These are phyloP conservation scores for Nasua narica DNA, from an alignment of 2,797 vertebrate genomes.

Conservation along the genomic window DNA sequence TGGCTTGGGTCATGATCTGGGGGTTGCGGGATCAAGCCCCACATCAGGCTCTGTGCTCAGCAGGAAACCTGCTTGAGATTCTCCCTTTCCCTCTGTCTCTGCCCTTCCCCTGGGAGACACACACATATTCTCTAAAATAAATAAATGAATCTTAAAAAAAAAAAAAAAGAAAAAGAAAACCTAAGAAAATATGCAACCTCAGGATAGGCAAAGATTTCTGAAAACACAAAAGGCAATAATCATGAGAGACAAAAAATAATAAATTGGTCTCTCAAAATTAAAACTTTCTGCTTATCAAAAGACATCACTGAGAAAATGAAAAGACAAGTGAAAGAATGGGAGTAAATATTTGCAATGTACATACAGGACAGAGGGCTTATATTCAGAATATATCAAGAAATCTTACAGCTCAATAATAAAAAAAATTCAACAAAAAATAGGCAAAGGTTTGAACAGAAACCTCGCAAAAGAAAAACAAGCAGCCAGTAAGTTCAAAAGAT, in stretches of 20 bases:
- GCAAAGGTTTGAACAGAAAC: neutral
- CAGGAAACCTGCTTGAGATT: neutral
- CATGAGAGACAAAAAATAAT: neutral
- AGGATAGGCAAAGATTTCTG: neutral
- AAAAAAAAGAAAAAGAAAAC: neutral
- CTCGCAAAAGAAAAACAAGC: neutral
- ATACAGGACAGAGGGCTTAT: neutral
- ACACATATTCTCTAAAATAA: neutral
- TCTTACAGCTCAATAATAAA: neutral
- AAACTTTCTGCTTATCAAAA: neutral
- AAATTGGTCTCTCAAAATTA: neutral
- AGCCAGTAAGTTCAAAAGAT: neutral
- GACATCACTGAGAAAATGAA: neutral
- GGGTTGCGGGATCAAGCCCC: neutral
- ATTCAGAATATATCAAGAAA: neutral
- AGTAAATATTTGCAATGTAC: neutral
- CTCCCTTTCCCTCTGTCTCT: no score
- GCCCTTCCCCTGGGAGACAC: neutral
- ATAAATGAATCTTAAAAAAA: neutral
- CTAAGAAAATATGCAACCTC: neutral
- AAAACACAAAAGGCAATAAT: neutral
- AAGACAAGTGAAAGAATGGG: neutral
- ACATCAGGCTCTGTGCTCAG: neutral
- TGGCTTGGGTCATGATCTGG: no score
- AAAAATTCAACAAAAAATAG: neutral